Evolutionary conservation across 2,113 vertebrate species (phyloP).

Genomic region (Sorex fumeus): DNA sequence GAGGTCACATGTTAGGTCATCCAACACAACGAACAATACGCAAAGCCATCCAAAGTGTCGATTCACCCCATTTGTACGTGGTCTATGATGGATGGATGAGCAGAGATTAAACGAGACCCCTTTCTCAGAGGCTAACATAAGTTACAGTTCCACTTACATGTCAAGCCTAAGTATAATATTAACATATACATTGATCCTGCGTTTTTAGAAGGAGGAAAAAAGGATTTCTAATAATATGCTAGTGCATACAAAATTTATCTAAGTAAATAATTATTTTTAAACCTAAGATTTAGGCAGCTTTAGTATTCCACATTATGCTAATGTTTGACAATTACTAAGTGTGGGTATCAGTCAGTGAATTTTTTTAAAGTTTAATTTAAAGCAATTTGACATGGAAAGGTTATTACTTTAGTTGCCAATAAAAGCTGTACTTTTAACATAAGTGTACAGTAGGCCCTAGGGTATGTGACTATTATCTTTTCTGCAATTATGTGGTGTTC

Average conservation of each 20-base stretch:
- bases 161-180: conserved; percentile 83
- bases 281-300: conserved; percentile 90
- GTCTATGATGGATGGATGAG: conserved; percentile 51
- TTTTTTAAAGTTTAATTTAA: conserved; percentile 92
- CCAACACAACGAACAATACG: conserved; percentile 33
- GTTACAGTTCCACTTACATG: conserved; percentile 68
- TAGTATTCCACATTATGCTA: conserved; percentile 90
- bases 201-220: conserved; percentile 67
- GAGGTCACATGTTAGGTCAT: conserved; percentile 75
- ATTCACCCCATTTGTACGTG: conserved; percentile 34
- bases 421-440: conserved; percentile 94
- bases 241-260: conserved; percentile 89
- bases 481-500: conserved; percentile 93
- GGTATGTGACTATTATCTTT: conserved; percentile 94
- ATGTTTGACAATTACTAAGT: conserved; percentile 92
- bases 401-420: conserved; percentile 93
- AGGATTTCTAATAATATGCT: conserved; percentile 85
- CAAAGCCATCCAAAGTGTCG: conserved; percentile 43
- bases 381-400: conserved; percentile 93
- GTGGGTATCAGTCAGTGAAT: conserved; percentile 89
- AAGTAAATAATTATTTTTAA: conserved; percentile 93
- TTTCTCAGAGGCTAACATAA: conserved; percentile 77
- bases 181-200: conserved; percentile 72
- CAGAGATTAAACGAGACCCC: conserved; percentile 67
- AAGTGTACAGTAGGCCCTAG: conserved; percentile 93